Evolutionary conservation across 2,888 invertebrate species (phyloP), one percentile per base, ranked within the genome.

Genomic region (Polydrusus cervinus): DNA sequence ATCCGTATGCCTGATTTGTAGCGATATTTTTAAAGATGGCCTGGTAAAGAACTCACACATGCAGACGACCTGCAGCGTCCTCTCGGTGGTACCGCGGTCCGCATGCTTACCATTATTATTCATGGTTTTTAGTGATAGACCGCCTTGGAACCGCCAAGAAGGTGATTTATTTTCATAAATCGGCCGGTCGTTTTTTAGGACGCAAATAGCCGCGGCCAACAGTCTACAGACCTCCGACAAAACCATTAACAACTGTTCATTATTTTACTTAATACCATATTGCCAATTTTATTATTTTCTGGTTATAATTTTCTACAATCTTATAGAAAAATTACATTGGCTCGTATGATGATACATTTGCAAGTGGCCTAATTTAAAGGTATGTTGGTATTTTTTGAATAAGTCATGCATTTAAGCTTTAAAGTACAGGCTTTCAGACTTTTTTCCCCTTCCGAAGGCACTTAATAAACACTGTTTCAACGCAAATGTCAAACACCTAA

Each of bases 111-210:
- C 60, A 77, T 78, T 76, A 78, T 78, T 78, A 78, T 78, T 77
- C 78, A 78, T 78, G 75, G 78, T 77, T 77, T 78, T 78, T 78
- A 78, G 78, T 78, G 77, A 75, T 77, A 78, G 74, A 78, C 77
- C 77, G 78, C 78, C 78, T 74, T 60, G 73, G 62, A 75, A 70
- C 71, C 66, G 76, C 71, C 70, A 51, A 72, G 64, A 64, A 77
- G 72, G 76, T 78, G 78, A 78, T 78, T 78, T 78, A 78, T 78
- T 75, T 77, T 60, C 71, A 68, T 78, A 76, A 73, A 72, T 75
- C 71, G 73, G 67, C 38, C 71, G 71, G 60, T 71, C 67, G 67
- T 73, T 76, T 76, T 75, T 75, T 66, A 57, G 62, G 53, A 73
- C 72, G 76, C 76, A 73, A 72, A 73, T 72, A 76, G 73, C 71